phyloP scores from a whole-genome alignment of 2,113 vertebrate species.

The Spea bombifrons region DNA sequence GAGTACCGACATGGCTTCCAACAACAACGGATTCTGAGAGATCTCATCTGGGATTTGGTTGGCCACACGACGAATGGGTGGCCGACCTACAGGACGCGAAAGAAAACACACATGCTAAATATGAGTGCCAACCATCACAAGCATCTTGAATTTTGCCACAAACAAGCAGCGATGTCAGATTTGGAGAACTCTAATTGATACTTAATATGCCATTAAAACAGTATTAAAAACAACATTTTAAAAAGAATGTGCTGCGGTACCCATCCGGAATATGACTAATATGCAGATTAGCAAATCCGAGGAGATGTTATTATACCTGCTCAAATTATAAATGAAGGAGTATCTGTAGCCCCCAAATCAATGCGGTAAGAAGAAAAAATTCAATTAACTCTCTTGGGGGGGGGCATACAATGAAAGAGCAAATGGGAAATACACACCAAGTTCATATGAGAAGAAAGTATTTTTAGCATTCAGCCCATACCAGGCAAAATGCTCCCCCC shows the following conservation, averaged over 20 bases:
- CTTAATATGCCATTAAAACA: no score
- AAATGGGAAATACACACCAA: not conserved
- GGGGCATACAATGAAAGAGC: not conserved
- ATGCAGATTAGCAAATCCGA: no score
- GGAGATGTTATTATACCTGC: no score
- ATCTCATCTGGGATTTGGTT: slow-evolving; percentile 92
- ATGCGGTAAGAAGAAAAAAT: not conserved
- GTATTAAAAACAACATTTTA: no score
- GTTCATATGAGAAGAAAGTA: not conserved
- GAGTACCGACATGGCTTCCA: slow-evolving; percentile 70
- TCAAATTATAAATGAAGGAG: no score
- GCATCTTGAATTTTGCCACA: no score
- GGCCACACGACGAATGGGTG: slow-evolving; percentile 63
- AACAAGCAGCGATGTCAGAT: no score
- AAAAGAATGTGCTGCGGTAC: no score
- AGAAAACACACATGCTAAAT: not conserved
- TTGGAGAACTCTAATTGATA: no score
- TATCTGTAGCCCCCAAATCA: not conserved
- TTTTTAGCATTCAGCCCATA: slow-evolving; percentile 2
- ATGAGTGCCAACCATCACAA: no score
- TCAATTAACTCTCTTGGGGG: not conserved
- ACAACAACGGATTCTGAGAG: slow-evolving; percentile 73
- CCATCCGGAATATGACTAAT: no score
- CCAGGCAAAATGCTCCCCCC: not conserved
- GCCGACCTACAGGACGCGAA: slow-evolving; percentile 5